These are phyloP conservation scores for Keiferia lycopersicella DNA, from an alignment of 2,888 invertebrate genomes.

Conservation along the genomic window DNA sequence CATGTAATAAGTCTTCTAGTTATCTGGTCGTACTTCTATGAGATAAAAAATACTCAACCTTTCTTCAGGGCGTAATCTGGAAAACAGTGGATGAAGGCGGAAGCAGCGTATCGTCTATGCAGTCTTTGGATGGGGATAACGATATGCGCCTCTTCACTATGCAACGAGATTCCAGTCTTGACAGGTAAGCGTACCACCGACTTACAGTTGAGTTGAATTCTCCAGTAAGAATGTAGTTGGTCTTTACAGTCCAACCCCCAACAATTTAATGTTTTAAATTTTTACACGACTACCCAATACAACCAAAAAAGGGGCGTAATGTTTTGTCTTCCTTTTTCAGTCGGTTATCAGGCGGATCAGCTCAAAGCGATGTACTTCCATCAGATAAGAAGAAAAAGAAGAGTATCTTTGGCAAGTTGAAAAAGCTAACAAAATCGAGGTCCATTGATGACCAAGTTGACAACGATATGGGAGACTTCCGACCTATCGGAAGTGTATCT, in stretches of 20 bases:
- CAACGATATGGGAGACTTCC: conserved; percentile 68
- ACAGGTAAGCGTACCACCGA: conserved; percentile 77
- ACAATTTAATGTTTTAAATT: too few species aligned
- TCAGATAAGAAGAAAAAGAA: conserved; percentile 91
- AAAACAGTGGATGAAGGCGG: conserved; percentile 86
- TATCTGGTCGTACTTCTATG: not conserved
- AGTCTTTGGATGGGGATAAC: conserved; percentile 86
- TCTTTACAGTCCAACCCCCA: not conserved
- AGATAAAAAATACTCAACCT: not conserved
- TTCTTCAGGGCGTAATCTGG: conserved; percentile 86
- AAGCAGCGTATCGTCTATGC: conserved; percentile 92
- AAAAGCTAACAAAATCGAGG: conserved; percentile 91
- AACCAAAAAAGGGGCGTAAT: too few species aligned
- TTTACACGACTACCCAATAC: too few species aligned
- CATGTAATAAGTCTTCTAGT: not conserved
- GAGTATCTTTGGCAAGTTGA: conserved; percentile 91
- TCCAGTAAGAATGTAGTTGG: too few species aligned
- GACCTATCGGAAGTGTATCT: conserved; percentile 80
- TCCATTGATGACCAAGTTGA: conserved; percentile 87
- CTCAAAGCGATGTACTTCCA: conserved; percentile 89
- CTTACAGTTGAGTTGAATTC: not conserved
- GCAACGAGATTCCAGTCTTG: conserved; percentile 88
- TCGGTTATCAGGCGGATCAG: conserved; percentile 91
- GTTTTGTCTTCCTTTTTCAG: conserved; percentile 58
- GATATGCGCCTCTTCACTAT: conserved; percentile 82